Percentiles rank a stretch among this genome's conserved stretches.
Evolutionary conservation across 2,888 invertebrate species (phyloP).

Genomic region (Caenorhabditis sp.): DNA sequence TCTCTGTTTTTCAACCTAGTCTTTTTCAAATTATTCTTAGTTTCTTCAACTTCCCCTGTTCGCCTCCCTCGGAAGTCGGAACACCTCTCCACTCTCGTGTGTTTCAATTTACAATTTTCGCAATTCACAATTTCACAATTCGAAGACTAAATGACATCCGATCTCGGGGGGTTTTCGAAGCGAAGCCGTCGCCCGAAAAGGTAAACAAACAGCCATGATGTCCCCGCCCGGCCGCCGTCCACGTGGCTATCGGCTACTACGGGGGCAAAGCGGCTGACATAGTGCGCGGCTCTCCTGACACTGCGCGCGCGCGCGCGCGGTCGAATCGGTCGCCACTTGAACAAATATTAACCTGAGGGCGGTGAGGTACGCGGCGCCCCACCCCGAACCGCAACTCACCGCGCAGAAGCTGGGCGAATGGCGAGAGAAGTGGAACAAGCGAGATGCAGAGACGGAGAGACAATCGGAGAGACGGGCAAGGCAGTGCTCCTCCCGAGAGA

Average conservation of each 20-base stretch:
- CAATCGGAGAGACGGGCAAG: neutral
- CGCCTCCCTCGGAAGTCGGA: conserved; percentile 2
- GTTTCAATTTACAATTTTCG: conserved; percentile 29
- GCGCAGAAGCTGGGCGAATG: conserved; percentile 12
- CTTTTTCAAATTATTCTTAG: too few species aligned
- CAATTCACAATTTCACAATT: conserved; percentile 32
- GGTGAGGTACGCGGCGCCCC: conserved; percentile 53
- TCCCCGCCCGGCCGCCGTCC: too few species aligned
- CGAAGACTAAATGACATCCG: conserved; percentile 49
- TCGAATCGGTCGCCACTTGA: conserved; percentile 59
- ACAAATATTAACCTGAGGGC: conserved; percentile 58
- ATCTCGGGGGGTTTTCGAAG: conserved; percentile 39
- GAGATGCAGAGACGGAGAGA: conserved; percentile 10
- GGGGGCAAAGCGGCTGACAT: conserved; percentile 21
- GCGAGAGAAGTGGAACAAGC: neutral
- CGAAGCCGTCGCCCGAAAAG: conserved; percentile 23
- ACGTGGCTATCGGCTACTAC: conserved; percentile 40
- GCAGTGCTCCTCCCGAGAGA: neutral
- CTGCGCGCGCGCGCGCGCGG: too few species aligned
- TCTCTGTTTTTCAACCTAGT: too few species aligned
- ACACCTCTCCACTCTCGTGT: neutral
- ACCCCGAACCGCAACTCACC: conserved; percentile 39
- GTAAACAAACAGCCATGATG: conserved; percentile 48
- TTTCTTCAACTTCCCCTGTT: too few species aligned
- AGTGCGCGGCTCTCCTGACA: too few species aligned